phyloP scores from a whole-genome alignment of 2,113 vertebrate genomes.

The Etheostoma spectabile region DNA sequence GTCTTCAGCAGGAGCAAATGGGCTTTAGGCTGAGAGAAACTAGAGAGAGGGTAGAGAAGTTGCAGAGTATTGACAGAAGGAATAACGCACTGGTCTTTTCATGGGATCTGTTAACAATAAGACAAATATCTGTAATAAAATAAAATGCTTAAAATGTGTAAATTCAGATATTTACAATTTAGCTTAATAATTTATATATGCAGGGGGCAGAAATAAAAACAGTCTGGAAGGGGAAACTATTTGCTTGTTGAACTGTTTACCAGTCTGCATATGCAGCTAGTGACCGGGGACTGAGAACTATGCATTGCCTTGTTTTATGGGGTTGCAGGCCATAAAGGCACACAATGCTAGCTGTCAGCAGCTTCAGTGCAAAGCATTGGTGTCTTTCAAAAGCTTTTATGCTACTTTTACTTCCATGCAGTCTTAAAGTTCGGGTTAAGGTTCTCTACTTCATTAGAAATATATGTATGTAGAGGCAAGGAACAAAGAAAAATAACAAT shows the following conservation, averaged over 20 bases:
- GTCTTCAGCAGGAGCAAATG: no score
- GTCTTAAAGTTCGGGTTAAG: neutral
- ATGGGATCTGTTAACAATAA: neutral
- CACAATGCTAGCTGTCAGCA: slow-evolving; percentile 28
- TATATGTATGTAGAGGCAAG: neutral
- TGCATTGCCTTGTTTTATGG: slow-evolving; percentile 11
- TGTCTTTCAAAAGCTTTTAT: neutral
- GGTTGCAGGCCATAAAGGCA: slow-evolving; percentile 32
- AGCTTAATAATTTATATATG: neutral
- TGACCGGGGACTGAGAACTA: slow-evolving; percentile 8
- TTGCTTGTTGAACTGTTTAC: neutral
- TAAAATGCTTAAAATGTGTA: neutral
- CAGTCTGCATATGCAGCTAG: slow-evolving; percentile 4
- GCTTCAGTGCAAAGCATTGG: neutral
- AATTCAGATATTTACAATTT: neutral
- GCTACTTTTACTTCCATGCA: neutral
- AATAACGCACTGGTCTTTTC: neutral
- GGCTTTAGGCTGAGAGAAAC: no score
- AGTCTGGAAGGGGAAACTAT: neutral
- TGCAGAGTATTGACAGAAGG: neutral
- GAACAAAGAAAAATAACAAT: neutral
- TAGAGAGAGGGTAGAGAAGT: no score
- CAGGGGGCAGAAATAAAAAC: neutral
- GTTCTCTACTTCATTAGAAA: slow-evolving; percentile 19
- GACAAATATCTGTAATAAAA: neutral